Evolutionary conservation across 2,888 invertebrate genomes (phyloP), one percentile per base, ranked within the genome.

Genomic region (Dorcus parallelipipedus): DNA sequence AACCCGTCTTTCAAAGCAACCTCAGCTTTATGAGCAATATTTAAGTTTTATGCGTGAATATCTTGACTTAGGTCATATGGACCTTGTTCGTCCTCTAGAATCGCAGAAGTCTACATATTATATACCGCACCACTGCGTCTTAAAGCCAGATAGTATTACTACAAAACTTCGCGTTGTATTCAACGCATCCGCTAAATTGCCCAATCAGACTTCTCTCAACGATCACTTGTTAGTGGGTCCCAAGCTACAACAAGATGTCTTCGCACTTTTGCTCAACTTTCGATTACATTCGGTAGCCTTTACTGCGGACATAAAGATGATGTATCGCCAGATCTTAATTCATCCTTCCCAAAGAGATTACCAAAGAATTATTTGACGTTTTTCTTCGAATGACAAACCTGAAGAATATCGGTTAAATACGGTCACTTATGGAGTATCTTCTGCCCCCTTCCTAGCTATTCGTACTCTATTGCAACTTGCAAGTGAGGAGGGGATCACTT

Each of bases 261-360:
- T 45, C 42, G 9, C 51, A 61, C 50, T 23, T 63, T 38, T 40
- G 48, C 23, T 60, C 20, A 40, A 49, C 3, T 60, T 64, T 52
- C 17, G 62, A 9, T 38, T 58, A 9, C 52, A 49, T 50, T 20
- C 51, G 7, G 47, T 56, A 2, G 63, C 48, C 8, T 45, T 62
- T 9, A 54, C 59, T 8, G 52, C 59, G 2, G 63, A 63, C 45
- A 59, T 63, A 9, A 47, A 43, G 7, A 56, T 60, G 9, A 62
- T 60, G 60, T 64, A 60, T 43, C 26, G 53, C 8, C 53, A 57
- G 17, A 60, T 62, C 8, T 9, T 14, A 10, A 33, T 61, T 17
- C 23, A 23, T 7, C 42, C 47, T 42, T 14, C 52, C n/a, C 52
- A 56, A 20, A 17, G 49, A 40, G 45, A 50, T 17, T 61, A 43